These are phyloP conservation scores for Callinectes sapidus DNA, from an alignment of 2,888 invertebrate genomes.

Conservation along the genomic window DNA sequence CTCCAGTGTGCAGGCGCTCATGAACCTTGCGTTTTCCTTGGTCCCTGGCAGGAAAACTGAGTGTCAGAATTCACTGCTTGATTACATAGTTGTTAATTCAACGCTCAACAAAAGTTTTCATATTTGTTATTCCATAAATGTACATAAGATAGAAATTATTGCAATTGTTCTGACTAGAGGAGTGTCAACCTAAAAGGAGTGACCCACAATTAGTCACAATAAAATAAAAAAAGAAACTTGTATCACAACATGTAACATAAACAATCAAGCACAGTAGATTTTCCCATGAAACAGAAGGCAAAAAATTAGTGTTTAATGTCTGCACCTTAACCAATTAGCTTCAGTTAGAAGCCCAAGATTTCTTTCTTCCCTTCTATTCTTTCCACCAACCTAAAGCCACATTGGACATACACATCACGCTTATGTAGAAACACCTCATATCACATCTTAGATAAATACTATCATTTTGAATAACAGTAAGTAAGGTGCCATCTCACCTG, in stretches of 20 bases:
- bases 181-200: no score
- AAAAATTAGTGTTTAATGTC: background rate
- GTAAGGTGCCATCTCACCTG: conserved; percentile 47
- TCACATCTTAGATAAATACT: background rate
- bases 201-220: no score
- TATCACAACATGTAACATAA: no score
- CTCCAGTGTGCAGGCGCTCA: conserved; percentile 68
- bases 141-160: background rate
- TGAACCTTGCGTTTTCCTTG: conserved; percentile 67
- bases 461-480: background rate
- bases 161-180: no score
- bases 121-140: background rate
- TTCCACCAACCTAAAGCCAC: background rate
- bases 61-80: background rate
- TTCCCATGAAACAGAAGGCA: background rate
- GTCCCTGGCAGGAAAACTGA: conserved; percentile 48
- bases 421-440: background rate
- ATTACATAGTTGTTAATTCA: background rate
- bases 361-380: background rate
- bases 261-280: background rate
- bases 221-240: no score
- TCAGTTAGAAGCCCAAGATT: background rate
- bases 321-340: background rate
- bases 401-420: background rate
- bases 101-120: background rate